A percentile compares a stretch with the other conserved stretches of the same genome.
These are phyloP conservation scores for Dicyrtomina minuta DNA, from an alignment of 2,888 invertebrate genomes.

Conservation along the genomic window DNA sequence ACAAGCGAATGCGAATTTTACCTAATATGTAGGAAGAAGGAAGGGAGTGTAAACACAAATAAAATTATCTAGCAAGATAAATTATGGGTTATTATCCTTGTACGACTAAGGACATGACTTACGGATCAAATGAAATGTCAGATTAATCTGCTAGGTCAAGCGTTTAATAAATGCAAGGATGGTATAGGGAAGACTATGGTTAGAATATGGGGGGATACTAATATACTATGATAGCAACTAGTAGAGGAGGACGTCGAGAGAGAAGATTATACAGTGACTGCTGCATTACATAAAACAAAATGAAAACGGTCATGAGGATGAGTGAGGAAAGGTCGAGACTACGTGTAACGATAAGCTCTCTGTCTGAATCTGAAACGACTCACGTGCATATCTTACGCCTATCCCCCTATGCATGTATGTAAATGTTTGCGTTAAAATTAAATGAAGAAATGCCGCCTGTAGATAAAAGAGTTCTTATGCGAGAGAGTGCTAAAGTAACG, in stretches of 20 bases:
- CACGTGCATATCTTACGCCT: background rate
- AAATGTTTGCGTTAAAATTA: constrained; percentile 12
- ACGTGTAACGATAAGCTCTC: background rate
- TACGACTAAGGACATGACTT: background rate
- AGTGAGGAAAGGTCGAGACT: too few relatives aligned
- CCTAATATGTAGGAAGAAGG: too few relatives aligned
- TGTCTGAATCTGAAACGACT: background rate
- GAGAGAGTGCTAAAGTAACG: background rate
- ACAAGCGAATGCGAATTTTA: too few relatives aligned
- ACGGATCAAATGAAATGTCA: constrained; percentile 1
- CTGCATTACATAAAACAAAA: too few relatives aligned
- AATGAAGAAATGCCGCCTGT: constrained; percentile 11
- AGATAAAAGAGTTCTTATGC: background rate
- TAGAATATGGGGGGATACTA: too few relatives aligned
- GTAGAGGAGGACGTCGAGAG: background rate
- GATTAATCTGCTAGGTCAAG: constrained; percentile 8
- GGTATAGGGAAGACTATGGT: too few relatives aligned
- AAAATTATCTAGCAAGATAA: background rate
- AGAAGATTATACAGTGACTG: too few relatives aligned
- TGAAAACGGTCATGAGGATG: too few relatives aligned
- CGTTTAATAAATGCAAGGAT: background rate
- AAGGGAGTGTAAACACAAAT: too few relatives aligned
- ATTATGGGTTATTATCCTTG: constrained; percentile 4
- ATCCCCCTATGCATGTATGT: background rate
- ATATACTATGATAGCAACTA: too few relatives aligned